A percentile compares a stretch with the other conserved stretches of the same genome.
Evolutionary conservation across 2,113 vertebrate species (phyloP).

Genomic region (Phyllopteryx taeniolatus): DNA sequence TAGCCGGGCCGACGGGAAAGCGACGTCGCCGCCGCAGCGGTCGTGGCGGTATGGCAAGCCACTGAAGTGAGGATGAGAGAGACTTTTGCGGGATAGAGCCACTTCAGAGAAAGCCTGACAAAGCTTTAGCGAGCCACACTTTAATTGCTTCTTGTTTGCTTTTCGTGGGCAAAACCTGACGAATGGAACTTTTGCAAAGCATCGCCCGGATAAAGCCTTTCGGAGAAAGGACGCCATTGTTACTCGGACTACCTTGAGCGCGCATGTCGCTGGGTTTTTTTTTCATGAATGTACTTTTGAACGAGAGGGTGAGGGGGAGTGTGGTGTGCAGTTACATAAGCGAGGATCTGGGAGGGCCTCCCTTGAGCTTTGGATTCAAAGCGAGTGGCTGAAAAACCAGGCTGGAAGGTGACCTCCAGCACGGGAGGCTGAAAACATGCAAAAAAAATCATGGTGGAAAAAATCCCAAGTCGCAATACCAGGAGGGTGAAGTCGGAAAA

Average conservation of each 20-base stretch:
- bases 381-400: conserved; percentile 14
- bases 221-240: conserved; percentile 24
- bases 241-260: conserved; percentile 36
- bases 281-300: conserved; percentile 22
- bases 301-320: conserved; percentile 26
- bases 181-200: conserved; percentile 9
- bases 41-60: conserved; percentile 34
- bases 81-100: conserved; percentile 14
- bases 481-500: not conserved
- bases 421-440: not conserved
- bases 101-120: conserved; percentile 27
- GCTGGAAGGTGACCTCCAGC: conserved; percentile 37
- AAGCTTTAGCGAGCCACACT: conserved; percentile 35
- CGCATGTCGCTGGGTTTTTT: conserved; percentile 33
- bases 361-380: conserved; percentile 46
- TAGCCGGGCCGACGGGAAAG: conserved; percentile 17
- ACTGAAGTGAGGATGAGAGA: conserved; percentile 36
- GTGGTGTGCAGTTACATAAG: conserved; percentile 47
- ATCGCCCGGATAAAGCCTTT: conserved; percentile 25
- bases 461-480: not conserved
- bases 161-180: not conserved
- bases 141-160: not conserved
- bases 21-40: conserved; percentile 26
- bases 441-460: not conserved
- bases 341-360: conserved; percentile 46